Conservation (phyloP, 2,888 invertebrate genomes). For the Blera fallax region DNA sequence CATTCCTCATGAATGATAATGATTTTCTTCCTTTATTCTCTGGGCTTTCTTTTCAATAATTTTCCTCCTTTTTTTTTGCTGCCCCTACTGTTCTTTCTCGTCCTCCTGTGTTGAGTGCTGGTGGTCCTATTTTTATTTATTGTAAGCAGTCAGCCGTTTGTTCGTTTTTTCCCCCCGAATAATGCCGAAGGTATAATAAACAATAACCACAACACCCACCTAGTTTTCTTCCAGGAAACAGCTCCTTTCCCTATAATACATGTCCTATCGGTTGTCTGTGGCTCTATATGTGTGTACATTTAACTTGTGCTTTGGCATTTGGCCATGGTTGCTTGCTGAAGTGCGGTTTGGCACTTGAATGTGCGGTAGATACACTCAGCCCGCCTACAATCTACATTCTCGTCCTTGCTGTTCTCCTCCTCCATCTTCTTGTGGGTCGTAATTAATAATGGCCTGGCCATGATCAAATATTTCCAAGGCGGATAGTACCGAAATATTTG, state of each 20-base stretch:
- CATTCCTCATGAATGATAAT: slow-evolving; percentile 65
- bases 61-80: too few species aligned
- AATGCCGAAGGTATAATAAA: slow-evolving; percentile 56
- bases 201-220: slow-evolving; percentile 60
- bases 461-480: neutral
- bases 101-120: slow-evolving; percentile 26
- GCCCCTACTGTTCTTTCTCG: neutral
- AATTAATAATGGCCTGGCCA: slow-evolving; percentile 25
- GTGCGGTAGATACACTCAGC: neutral
- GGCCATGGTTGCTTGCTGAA: slow-evolving; percentile 27
- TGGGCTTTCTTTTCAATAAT: neutral
- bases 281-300: slow-evolving; percentile 11
- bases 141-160: slow-evolving; percentile 21
- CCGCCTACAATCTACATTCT: neutral
- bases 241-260: neutral
- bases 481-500: neutral
- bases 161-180: neutral
- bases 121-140: slow-evolving; percentile 47
- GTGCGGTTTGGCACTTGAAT: slow-evolving; percentile 44
- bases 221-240: slow-evolving; percentile 15
- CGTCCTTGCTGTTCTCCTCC: neutral
- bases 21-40: slow-evolving; percentile 36
- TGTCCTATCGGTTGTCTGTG: slow-evolving; percentile 6
- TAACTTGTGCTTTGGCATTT: slow-evolving; percentile 48
- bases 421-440: too few species aligned